A percentile compares a stretch with the other conserved stretches of the same genome.
These are phyloP conservation scores for Scrobipalpa costella DNA, from an alignment of 2,888 invertebrate species.

Conservation along the genomic window DNA sequence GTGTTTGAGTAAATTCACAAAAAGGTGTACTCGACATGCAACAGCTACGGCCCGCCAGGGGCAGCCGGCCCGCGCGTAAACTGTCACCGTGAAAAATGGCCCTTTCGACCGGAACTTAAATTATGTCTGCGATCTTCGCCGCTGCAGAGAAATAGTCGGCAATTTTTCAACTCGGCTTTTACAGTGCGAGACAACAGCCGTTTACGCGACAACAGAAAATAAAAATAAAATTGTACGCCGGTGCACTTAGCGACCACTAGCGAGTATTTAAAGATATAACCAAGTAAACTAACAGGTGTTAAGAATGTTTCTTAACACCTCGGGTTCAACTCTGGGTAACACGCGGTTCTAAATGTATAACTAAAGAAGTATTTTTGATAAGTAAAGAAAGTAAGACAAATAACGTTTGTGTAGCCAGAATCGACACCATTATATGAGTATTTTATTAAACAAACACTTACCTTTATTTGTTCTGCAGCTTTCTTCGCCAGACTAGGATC, in stretches of 20 bases:
- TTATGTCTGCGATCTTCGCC: slow-evolving; percentile 44
- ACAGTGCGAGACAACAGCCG: slow-evolving; percentile 16
- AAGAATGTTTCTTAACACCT: no score
- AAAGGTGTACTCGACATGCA: slow-evolving; percentile 34
- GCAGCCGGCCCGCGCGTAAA: slow-evolving; percentile 38
- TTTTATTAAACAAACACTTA: slow-evolving; percentile 43
- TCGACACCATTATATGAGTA: no score
- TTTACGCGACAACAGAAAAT: slow-evolving; percentile 20
- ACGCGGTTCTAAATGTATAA: not conserved
- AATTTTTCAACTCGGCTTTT: slow-evolving; percentile 34
- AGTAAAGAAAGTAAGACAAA: not conserved
- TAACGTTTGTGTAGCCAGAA: no score
- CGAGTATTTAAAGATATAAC: not conserved
- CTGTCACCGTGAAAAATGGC: slow-evolving; percentile 52
- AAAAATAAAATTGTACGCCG: slow-evolving; percentile 14
- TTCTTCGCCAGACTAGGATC: slow-evolving; percentile 71
- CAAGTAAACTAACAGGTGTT: not conserved
- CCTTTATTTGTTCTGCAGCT: slow-evolving; percentile 75
- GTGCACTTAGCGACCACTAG: not conserved
- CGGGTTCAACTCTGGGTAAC: not conserved
- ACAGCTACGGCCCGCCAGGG: slow-evolving; percentile 30
- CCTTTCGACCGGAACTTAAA: slow-evolving; percentile 46
- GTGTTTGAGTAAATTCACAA: slow-evolving; percentile 16
- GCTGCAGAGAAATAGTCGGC: slow-evolving; percentile 39
- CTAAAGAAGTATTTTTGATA: not conserved